Base-by-base conservation (phyloP, 2,113 vertebrate species). In the Mesocricetus auratus region DNA sequence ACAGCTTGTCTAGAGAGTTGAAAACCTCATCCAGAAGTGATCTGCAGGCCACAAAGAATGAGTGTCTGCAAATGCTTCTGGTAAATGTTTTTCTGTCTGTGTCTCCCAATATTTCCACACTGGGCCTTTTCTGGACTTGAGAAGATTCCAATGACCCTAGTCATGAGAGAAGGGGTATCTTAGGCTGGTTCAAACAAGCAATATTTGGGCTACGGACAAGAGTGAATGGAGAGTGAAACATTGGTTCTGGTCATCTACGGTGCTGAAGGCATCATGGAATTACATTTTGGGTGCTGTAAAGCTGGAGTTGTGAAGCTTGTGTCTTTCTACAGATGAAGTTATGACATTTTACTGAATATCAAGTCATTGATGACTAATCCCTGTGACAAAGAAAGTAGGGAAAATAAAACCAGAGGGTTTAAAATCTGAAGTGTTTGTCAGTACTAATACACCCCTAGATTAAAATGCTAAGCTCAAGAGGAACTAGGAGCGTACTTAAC, bases 51-150 rank as follows among this genome's bases (percentile, higher is more conserved):
- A 71, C 26, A n/a, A 94, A 64, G 45, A 89, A 56, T 56, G 60
- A 73, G 6, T 60, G 17, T 36, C 62, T 73, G 50, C 24, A 66
- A 82, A 58, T 7, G 22, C 74, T 74, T 31, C 16, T 73, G 64
- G 15, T 64, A 64, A 85, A 64, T 86, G 29, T 75, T 56, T 91
- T 26, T 86, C 17, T 2, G 58, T 90, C 62, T 89, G 62, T 89
- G 86, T 74, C 91, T 93, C 60, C 21, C 62, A 73, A 89, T 89
- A 86, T 31, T 93, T 95, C 71, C 47, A 45, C 29, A 69, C 71
- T 15, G 93, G 45, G 17, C 0, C 64, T 29, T 96, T 97, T 64
- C 75, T 81, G 81, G 56, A 68, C 62, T 94, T 78, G 62, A 87
- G 50, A 86, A 58, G 45, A 88, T 79, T 12, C 73, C 36, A 95